Conservation (phyloP, 2,888 invertebrate species). For the Cinara cedri region DNA sequence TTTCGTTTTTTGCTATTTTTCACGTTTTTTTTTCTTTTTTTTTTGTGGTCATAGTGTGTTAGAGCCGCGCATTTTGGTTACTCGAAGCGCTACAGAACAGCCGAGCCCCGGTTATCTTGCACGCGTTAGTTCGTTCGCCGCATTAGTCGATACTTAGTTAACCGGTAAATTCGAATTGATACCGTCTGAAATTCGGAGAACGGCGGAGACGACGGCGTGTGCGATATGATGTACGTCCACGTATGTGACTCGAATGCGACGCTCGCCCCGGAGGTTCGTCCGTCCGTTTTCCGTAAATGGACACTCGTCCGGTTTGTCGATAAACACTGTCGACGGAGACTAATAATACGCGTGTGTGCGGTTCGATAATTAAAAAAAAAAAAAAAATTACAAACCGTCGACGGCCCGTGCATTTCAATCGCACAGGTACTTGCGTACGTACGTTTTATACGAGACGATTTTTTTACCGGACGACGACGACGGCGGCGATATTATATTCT, state of each 20-base stretch:
- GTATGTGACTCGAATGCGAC: slow-evolving; percentile 48
- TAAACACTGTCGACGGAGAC: slow-evolving; percentile 38
- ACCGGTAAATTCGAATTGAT: slow-evolving; percentile 43
- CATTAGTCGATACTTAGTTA: neutral
- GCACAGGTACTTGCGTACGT: too few species aligned
- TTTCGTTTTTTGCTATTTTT: too few species aligned
- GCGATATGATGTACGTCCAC: slow-evolving; percentile 44
- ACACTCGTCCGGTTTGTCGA: slow-evolving; percentile 47
- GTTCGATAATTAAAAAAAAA: slow-evolving; percentile 48
- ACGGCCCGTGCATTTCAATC: slow-evolving; percentile 46
- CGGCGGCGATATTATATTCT: too few species aligned
- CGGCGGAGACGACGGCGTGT: slow-evolving; percentile 25
- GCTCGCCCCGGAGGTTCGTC: neutral
- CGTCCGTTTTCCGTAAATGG: slow-evolving; percentile 39
- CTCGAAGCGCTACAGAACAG: too few species aligned
- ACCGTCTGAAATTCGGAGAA: slow-evolving; percentile 37
- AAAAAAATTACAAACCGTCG: neutral
- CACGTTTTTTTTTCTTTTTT: too few species aligned
- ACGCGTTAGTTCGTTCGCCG: too few species aligned
- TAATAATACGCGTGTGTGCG: slow-evolving; percentile 1
- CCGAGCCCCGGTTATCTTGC: too few species aligned
- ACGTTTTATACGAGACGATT: too few species aligned
- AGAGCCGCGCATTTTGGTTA: too few species aligned
- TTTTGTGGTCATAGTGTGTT: too few species aligned
- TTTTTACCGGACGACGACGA: too few species aligned